phyloP scores from a whole-genome alignment of 2,888 invertebrate genomes.

The Candidula unifasciata region DNA sequence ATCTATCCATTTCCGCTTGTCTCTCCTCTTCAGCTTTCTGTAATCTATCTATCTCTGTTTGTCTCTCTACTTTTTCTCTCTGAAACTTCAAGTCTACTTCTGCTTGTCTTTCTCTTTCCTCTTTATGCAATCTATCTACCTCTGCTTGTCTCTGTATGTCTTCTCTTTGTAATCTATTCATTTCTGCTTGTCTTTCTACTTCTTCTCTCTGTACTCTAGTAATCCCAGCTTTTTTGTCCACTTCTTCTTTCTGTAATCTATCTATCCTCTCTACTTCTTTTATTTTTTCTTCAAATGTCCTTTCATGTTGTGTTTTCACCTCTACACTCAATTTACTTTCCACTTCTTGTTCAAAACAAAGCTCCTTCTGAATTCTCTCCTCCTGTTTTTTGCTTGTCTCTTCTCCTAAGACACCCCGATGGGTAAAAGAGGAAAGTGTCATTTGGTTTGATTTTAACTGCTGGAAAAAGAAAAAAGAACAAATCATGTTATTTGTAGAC shows the following conservation, averaged over 20 bases:
- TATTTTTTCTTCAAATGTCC: conserved; percentile 13
- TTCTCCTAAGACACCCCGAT: conserved; percentile 70
- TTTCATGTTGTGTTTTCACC: conserved; percentile 35
- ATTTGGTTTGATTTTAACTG: background rate
- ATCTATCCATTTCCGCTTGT: conserved; percentile 6
- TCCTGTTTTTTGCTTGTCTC: conserved; percentile 55
- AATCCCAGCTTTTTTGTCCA: background rate
- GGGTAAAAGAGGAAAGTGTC: background rate
- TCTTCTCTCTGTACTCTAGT: background rate
- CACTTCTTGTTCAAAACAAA: conserved; percentile 20
- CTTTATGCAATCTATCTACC: conserved; percentile 16
- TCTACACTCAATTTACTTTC: conserved; percentile 35
- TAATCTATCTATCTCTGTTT: background rate
- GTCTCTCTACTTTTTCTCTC: background rate
- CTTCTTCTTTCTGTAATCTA: background rate
- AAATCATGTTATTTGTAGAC: background rate
- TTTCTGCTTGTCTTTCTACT: conserved; percentile 10
- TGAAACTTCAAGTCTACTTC: background rate
- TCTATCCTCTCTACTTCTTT: conserved; percentile 35
- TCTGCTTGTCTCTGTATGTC: conserved; percentile 37
- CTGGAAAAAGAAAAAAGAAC: background rate
- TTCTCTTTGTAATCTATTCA: conserved; percentile 26
- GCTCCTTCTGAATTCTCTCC: background rate
- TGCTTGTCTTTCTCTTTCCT: background rate
- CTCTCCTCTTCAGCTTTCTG: conserved; percentile 1